These are phyloP conservation scores for Gonatopus flavifemur DNA, from an alignment of 1,140 invertebrate species.

Conservation along the genomic window DNA sequence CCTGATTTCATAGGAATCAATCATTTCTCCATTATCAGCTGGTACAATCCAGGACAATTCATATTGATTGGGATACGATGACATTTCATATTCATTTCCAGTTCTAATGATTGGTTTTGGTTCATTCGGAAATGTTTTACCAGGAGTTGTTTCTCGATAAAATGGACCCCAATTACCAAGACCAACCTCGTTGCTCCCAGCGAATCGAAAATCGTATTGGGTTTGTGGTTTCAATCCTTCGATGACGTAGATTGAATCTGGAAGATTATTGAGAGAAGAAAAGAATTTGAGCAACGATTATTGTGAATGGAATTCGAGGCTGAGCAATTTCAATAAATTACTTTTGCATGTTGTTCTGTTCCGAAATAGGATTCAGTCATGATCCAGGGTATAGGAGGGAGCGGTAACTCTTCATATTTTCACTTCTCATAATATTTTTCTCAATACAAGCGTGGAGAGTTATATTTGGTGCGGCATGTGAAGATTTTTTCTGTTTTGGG, in stretches of 20 bases:
- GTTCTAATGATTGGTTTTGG: slow-evolving; percentile 55
- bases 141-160: slow-evolving; percentile 60
- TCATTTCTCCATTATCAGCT: slow-evolving; percentile 84
- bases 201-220: slow-evolving; percentile 83
- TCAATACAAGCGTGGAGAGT: too few species aligned
- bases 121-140: slow-evolving; percentile 60
- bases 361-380: too few species aligned
- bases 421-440: too few species aligned
- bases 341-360: too few species aligned
- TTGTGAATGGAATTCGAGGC: neutral
- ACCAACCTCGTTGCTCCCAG: slow-evolving; percentile 82
- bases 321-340: neutral
- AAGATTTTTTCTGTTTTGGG: too few species aligned
- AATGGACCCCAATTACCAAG: slow-evolving; percentile 70
- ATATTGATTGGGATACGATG: slow-evolving; percentile 72
- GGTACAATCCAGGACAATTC: slow-evolving; percentile 81
- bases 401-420: too few species aligned
- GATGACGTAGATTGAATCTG: slow-evolving; percentile 74
- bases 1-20: slow-evolving; percentile 78
- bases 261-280: slow-evolving; percentile 12
- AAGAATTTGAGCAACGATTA: neutral
- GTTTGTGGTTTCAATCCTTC: slow-evolving; percentile 77
- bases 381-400: too few species aligned
- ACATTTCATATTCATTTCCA: slow-evolving; percentile 44
- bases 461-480: too few species aligned